These are phyloP conservation scores for Xestia ashworthii DNA, from an alignment of 2,888 invertebrate species.

Conservation along the genomic window DNA sequence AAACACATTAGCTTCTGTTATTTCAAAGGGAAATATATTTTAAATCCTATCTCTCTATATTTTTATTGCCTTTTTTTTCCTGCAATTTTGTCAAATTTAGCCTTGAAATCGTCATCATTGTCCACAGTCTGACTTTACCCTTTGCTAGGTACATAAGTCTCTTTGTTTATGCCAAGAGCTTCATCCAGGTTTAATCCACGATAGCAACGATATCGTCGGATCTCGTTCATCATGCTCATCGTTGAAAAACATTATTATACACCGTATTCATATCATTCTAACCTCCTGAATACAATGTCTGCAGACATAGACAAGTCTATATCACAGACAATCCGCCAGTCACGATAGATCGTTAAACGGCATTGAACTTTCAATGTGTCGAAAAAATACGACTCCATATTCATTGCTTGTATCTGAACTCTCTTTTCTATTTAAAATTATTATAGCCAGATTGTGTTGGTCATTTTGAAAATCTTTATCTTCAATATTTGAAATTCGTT, in stretches of 20 bases:
- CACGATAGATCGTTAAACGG: constrained; percentile 69
- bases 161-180: not conserved
- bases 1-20: too few relatives aligned
- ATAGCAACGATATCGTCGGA: not conserved
- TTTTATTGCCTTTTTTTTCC: not conserved
- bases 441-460: constrained; percentile 20
- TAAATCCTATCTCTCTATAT: not conserved
- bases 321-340: constrained; percentile 64
- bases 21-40: not conserved
- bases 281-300: constrained; percentile 33
- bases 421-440: constrained; percentile 43
- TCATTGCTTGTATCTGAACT: constrained; percentile 50
- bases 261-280: constrained; percentile 45
- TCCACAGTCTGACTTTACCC: not conserved
- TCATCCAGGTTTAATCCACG: not conserved
- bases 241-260: not conserved
- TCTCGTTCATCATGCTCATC: not conserved
- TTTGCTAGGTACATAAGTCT: not conserved
- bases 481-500: not conserved
- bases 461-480: constrained; percentile 41
- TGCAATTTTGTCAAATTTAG: too few relatives aligned
- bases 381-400: constrained; percentile 57
- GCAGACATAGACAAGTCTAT: constrained; percentile 29
- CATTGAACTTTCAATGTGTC: constrained; percentile 75
- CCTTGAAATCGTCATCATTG: not conserved